phyloP scores from a whole-genome alignment of 2,113 vertebrate genomes.

The Corythaixoides concolor region DNA sequence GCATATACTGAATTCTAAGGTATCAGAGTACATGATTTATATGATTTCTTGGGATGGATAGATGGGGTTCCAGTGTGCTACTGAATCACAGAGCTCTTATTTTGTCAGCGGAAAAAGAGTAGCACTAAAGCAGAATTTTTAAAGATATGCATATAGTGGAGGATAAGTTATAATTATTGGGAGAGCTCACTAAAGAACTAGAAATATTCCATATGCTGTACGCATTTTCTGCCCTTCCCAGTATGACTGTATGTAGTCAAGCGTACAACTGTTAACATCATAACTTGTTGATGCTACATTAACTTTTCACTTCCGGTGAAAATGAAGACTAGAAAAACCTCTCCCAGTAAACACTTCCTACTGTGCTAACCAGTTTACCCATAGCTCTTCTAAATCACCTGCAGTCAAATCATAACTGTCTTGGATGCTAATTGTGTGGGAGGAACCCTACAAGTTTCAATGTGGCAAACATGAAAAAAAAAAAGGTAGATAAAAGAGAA shows the following conservation, averaged over 20 bases:
- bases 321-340: neutral
- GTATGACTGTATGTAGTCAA: neutral
- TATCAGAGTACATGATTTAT: neutral
- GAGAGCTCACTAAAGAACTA: neutral
- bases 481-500: neutral
- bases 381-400: neutral
- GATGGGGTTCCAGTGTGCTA: neutral
- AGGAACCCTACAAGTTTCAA: neutral
- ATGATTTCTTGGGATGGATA: neutral
- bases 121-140: neutral
- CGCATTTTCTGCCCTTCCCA: neutral
- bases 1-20: neutral
- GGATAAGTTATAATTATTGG: neutral
- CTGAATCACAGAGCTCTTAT: neutral
- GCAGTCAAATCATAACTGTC: neutral
- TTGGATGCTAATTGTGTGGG: neutral
- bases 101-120: neutral
- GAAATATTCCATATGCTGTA: neutral
- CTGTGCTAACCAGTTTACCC: neutral
- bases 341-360: neutral
- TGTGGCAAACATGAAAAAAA: neutral
- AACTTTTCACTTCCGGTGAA: neutral
- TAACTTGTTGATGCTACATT: neutral
- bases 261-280: neutral
- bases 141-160: rapidly evolving